Conservation (phyloP, 2,888 invertebrate species). For the Capitulum mitella region DNA sequence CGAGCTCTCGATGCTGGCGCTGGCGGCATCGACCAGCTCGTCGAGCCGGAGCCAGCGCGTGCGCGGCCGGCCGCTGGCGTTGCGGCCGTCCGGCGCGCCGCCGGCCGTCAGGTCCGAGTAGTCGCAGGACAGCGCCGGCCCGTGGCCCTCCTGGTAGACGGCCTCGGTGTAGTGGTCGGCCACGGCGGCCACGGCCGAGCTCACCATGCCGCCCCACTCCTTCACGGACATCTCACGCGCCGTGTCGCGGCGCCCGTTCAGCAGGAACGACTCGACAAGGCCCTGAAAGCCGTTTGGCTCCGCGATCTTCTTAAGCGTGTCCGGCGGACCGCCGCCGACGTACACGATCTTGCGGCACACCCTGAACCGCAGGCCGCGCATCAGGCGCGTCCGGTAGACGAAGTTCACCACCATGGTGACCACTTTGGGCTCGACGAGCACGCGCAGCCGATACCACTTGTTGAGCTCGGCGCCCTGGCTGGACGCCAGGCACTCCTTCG, state of each 20-base stretch:
- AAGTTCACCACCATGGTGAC: conserved; percentile 14
- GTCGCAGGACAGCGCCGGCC: conserved; percentile 3
- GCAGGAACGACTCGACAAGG: conserved; percentile 3
- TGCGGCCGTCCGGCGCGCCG: not conserved
- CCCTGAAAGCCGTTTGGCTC: conserved; percentile 15
- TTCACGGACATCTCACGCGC: conserved; percentile 20
- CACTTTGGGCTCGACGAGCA: conserved; percentile 1
- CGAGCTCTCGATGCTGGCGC: not conserved
- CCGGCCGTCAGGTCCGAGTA: not conserved
- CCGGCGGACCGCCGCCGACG: conserved; percentile 18
- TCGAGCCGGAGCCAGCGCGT: conserved; percentile 1
- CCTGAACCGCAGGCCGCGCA: not conserved
- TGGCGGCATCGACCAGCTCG: conserved; percentile 2
- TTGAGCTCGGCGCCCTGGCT: not conserved
- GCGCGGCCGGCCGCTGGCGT: too few species aligned
- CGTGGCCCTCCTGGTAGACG: conserved; percentile 8
- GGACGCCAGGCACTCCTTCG: not conserved
- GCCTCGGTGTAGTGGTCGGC: conserved; percentile 22
- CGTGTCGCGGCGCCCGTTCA: conserved; percentile 14
- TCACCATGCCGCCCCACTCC: conserved; percentile 21
- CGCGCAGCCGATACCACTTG: conserved; percentile 3
- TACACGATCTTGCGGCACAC: conserved; percentile 18
- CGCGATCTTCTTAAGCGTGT: conserved; percentile 3
- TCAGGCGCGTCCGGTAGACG: not conserved
- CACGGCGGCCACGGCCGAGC: conserved; percentile 3